Evolutionary conservation across 2,797 vertebrate genomes (phyloP), one percentile per base, ranked within the genome.

Genomic region (Zenarchopterus dispar): DNA sequence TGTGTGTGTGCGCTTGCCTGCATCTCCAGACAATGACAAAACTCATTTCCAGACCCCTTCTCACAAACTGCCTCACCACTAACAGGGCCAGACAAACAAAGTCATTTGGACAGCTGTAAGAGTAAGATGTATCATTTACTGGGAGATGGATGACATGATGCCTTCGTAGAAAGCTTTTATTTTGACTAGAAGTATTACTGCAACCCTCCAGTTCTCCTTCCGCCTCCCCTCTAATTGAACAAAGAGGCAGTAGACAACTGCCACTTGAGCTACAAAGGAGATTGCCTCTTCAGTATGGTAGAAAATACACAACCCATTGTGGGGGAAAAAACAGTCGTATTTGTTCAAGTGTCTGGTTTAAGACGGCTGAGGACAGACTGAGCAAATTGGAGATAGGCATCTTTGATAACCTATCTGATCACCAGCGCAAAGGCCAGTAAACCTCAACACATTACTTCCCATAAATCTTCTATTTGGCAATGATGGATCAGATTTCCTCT

Each of bases 61-160:
- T 67, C 55, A 42, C 74, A 75, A 72, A 49, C 80, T 75, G 78
- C 62, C 77, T 82, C 73, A 8, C 70, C 48, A 33, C 89, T 86
- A 88, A 89, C 78, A 81, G 75, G 82, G 86, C 87, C 80, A 77
- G 84, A 89, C 80, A 89, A 92, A 91, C 85, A 89, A 90, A 89
- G 89, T 89, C 87, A 90, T 84, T 80, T 67, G 55, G 86, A 73
- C 64, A 52, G 84, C 80, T 71, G 81, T 79, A 87, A 87, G 88
- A 89, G 83, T 84, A 86, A 90, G 82, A 91, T 84, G 90, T 90
- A 89, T 90, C 84, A 88, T 91, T 92, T 91, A 90, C 85, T 67
- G 78, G 63, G 86, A 88, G 85, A 92, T 85, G 80, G 84, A 90
- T 89, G 85, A 90, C 89, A 88, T 70, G 77, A 84, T 84, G 87